Conservation (phyloP, 2,888 invertebrate genomes). For the Pandemis heparana region DNA sequence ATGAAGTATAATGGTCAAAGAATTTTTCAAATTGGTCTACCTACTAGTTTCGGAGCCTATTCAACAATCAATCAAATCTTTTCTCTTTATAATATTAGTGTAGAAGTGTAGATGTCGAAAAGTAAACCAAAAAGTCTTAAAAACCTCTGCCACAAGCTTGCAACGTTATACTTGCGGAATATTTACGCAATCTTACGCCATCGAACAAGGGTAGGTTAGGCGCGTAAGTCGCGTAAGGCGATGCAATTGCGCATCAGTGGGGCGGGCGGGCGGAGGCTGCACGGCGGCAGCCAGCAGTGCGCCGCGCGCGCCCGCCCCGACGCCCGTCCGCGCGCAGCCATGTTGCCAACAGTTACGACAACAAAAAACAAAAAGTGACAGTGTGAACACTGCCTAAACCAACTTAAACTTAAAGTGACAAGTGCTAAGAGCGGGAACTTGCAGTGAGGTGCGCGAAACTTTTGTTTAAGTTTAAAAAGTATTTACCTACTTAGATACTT, state of each 20-base stretch:
- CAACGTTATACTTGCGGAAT: neutral
- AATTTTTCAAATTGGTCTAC: no score
- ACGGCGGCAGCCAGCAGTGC: conserved; percentile 73
- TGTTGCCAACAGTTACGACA: neutral
- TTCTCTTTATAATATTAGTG: no score
- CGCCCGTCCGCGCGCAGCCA: conserved; percentile 45
- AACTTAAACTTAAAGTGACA: neutral
- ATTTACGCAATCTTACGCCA: conserved; percentile 20
- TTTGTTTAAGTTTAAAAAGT: conserved; percentile 1
- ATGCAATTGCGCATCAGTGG: conserved; percentile 77
- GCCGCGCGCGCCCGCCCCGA: conserved; percentile 64
- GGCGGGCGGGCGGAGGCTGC: conserved; percentile 77
- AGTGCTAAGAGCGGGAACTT: neutral
- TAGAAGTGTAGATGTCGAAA: no score
- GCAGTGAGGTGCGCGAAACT: neutral
- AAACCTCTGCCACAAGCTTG: no score
- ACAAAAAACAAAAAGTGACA: conserved; percentile 10
- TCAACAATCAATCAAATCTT: no score
- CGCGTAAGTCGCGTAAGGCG: conserved; percentile 58
- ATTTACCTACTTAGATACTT: neutral
- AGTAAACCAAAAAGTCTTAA: no score
- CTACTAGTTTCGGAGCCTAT: no score
- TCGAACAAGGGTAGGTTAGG: conserved; percentile 6
- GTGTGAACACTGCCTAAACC: neutral
- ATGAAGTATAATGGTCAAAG: no score